phyloP scores from a whole-genome alignment of 2,113 vertebrate genomes.

The Ranitomeya variabilis region DNA sequence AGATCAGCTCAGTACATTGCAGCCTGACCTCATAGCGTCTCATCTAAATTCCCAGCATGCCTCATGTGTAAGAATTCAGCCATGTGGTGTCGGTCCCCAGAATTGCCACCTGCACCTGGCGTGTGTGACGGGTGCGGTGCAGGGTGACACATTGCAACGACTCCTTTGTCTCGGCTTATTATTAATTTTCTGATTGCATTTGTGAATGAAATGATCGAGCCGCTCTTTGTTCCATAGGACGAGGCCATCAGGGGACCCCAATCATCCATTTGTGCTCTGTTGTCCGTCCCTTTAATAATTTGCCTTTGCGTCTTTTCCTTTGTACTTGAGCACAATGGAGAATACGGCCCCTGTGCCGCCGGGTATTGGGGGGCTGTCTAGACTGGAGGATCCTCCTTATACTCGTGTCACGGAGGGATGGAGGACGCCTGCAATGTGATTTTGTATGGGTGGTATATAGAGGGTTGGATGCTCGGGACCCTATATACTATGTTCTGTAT shows the following conservation, averaged over 20 bases:
- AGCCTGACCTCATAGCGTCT: constrained; percentile 88
- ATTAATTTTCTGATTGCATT: background rate
- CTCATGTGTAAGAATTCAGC: constrained; percentile 67
- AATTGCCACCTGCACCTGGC: background rate
- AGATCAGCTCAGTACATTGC: constrained; percentile 93
- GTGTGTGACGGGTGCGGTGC: background rate
- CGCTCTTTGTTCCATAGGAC: background rate
- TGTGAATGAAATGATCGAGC: background rate
- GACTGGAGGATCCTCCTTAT: background rate
- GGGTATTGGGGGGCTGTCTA: background rate
- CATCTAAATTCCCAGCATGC: constrained; percentile 81
- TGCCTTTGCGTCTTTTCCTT: background rate
- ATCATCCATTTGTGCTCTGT: background rate
- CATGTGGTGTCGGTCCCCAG: constrained; percentile 16
- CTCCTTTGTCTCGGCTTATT: background rate
- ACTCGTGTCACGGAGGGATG: background rate
- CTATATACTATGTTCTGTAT: background rate
- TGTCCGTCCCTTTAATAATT: background rate
- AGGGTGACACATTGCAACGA: background rate
- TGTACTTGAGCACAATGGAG: background rate
- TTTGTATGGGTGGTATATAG: background rate
- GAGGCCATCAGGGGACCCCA: background rate
- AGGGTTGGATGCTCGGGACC: no score
- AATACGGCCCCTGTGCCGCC: background rate
- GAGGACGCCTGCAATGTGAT: background rate